phyloP scores from a whole-genome alignment of 2,113 vertebrate genomes.

The Halcyon malimbica region DNA sequence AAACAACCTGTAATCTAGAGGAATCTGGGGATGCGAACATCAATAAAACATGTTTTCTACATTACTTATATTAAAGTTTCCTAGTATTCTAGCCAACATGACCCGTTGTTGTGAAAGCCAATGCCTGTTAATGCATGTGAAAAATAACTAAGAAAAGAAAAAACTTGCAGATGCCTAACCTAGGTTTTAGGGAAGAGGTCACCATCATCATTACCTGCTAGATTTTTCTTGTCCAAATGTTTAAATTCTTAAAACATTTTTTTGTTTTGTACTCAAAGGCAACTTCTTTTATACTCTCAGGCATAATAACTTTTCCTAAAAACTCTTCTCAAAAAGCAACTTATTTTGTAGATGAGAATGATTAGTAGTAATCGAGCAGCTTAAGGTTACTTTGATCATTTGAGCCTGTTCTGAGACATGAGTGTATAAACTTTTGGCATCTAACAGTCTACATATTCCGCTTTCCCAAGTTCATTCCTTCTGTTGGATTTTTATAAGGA shows the following conservation, averaged over 20 bases:
- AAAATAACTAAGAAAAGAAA: not conserved
- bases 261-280: not conserved
- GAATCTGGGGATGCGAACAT: not conserved
- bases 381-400: not conserved
- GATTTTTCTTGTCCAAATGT: not conserved
- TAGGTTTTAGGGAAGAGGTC: not conserved
- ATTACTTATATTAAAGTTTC: not conserved
- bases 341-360: not conserved
- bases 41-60: not conserved
- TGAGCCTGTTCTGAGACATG: not conserved
- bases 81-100: not conserved
- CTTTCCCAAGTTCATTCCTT: not conserved
- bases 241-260: not conserved
- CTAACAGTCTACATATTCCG: not conserved
- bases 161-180: not conserved
- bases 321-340: fast-evolving
- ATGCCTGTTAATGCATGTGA: not conserved
- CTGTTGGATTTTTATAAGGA: not conserved
- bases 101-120: not conserved
- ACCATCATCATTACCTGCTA: not conserved
- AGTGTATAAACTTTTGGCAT: not conserved
- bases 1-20: not conserved
- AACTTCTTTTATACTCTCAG: not conserved
- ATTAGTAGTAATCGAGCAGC: not conserved
- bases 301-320: not conserved